A percentile compares a stretch with the other conserved stretches of the same genome.
Evolutionary conservation across 2,888 invertebrate genomes (phyloP).

Genomic region (Dyspetes luteomarginatus): DNA sequence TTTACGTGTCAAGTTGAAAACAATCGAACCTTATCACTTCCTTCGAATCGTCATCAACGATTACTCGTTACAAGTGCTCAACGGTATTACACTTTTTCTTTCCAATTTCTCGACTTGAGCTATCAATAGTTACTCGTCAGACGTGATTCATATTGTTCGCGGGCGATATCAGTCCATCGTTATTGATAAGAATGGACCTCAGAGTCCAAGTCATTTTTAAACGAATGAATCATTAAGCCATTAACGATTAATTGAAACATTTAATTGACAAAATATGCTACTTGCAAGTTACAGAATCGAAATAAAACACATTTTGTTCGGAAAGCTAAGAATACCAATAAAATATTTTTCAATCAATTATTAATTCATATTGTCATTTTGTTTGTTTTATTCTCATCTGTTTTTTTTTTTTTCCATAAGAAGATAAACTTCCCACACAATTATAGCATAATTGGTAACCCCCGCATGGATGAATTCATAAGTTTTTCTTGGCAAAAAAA

Average conservation of each 20-base stretch:
- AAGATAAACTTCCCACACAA: neutral
- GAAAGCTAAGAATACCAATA: too few relatives aligned
- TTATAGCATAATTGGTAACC: neutral
- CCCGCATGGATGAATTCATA: neutral
- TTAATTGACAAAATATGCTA: too few relatives aligned
- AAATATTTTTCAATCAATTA: too few relatives aligned
- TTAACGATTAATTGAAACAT: neutral
- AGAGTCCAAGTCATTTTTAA: neutral
- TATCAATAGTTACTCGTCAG: conserved; percentile 1
- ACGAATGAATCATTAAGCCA: neutral
- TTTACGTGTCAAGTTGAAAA: neutral
- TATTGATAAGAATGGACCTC: neutral
- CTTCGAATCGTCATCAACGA: neutral
- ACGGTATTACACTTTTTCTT: neutral
- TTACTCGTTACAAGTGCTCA: conserved; percentile 3
- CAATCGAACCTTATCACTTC: conserved; percentile 25
- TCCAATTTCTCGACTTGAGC: neutral
- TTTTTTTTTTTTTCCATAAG: too few relatives aligned
- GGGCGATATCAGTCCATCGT: neutral
- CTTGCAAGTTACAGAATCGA: neutral
- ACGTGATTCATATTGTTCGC: conserved; percentile 30
- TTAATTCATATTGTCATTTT: too few relatives aligned
- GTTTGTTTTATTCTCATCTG: too few relatives aligned
- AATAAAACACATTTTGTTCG: too few relatives aligned
- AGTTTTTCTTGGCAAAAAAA: neutral